phyloP scores from a whole-genome alignment of 2,113 vertebrate species.

The Odocoileus hemionus region DNA sequence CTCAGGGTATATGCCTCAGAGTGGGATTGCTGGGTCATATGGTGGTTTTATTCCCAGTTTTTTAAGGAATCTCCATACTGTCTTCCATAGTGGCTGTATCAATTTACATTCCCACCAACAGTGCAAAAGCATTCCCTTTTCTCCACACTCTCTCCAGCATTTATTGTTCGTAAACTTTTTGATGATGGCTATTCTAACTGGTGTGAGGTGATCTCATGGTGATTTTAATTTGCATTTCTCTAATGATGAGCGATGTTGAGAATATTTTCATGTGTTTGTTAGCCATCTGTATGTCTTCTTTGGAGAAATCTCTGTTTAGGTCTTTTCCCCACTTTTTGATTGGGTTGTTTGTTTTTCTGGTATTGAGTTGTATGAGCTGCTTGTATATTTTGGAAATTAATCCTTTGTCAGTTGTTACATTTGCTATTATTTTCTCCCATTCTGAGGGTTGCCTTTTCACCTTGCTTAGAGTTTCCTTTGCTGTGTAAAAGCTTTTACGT shows the following conservation, averaged over 20 bases:
- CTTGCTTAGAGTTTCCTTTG: background rate
- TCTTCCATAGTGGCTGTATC: background rate
- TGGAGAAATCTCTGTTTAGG: background rate
- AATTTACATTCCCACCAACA: background rate
- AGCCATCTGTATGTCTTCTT: background rate
- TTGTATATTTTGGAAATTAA: background rate
- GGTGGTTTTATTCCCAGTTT: background rate
- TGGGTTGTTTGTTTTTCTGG: background rate
- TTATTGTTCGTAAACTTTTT: background rate
- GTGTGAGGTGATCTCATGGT: background rate
- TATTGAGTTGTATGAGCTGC: background rate
- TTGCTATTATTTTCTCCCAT: background rate
- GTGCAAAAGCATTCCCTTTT: background rate
- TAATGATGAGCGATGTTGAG: background rate
- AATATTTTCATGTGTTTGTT: background rate
- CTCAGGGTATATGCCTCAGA: background rate
- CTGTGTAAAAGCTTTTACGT: background rate
- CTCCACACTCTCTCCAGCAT: background rate
- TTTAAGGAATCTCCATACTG: background rate
- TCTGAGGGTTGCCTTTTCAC: background rate
- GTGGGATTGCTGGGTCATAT: background rate
- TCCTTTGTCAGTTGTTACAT: background rate
- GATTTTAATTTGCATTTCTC: background rate
- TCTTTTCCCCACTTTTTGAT: background rate
- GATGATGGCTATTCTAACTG: background rate